A percentile compares a stretch with the other conserved stretches of the same genome.
Evolutionary conservation across 1,140 invertebrate genomes (phyloP).

Genomic region (Danaus melanippus): DNA sequence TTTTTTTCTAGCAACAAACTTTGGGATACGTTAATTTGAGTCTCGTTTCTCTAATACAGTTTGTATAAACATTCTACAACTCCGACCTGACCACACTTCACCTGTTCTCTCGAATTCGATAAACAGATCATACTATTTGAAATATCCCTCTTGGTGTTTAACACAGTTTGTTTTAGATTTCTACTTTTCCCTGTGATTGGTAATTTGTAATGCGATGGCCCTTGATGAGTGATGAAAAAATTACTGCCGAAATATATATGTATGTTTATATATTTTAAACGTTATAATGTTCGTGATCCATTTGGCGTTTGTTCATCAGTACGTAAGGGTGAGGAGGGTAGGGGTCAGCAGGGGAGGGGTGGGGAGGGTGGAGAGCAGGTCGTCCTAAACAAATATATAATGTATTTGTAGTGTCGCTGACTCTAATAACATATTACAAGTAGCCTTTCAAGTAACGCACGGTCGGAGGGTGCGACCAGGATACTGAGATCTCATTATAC

Average conservation of each 20-base stretch:
- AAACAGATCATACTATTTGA: not conserved
- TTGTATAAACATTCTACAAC: conserved; percentile 31
- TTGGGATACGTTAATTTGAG: conserved; percentile 43
- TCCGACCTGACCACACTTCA: conserved; percentile 10
- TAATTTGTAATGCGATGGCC: too few species aligned
- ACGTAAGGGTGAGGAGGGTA: not conserved
- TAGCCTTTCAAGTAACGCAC: conserved; percentile 3
- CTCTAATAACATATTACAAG: conserved; percentile 16
- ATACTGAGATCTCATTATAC: too few species aligned
- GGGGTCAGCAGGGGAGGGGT: not conserved
- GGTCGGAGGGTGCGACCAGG: too few species aligned
- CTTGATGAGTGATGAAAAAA: too few species aligned
- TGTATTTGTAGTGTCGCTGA: conserved; percentile 15
- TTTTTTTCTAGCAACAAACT: conserved; percentile 35
- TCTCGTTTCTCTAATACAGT: conserved; percentile 41
- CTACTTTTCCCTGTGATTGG: not conserved
- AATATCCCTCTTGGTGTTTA: not conserved
- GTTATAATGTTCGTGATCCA: too few species aligned
- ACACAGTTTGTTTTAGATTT: not conserved
- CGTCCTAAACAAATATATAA: conserved; percentile 24
- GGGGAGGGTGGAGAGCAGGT: not conserved
- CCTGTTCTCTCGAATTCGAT: not conserved
- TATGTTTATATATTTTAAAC: too few species aligned
- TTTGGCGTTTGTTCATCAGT: not conserved
- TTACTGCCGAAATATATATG: too few species aligned